These are phyloP conservation scores for Drosophila auraria DNA, from an alignment of 1,140 invertebrate species.

Conservation along the genomic window DNA sequence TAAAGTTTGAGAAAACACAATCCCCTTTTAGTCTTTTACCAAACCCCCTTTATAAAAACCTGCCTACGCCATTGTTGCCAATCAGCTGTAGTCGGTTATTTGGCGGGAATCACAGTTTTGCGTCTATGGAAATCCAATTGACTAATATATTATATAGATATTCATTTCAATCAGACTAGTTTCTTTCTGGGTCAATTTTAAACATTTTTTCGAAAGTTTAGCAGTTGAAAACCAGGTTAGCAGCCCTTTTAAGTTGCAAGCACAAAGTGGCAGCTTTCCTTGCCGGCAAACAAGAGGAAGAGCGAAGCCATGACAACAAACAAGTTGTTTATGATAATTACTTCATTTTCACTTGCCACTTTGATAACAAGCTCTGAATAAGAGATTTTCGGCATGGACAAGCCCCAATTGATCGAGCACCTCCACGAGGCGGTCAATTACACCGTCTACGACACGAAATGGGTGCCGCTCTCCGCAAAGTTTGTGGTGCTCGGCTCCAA, in stretches of 20 bases:
- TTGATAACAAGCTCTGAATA: constrained; percentile 7
- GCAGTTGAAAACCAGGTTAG: background rate
- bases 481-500: constrained; percentile 95
- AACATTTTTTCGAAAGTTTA: background rate
- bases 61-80: background rate
- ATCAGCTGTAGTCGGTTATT: background rate
- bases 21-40: too few species aligned
- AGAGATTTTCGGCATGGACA: constrained; percentile 86
- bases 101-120: background rate
- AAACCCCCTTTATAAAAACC: too few species aligned
- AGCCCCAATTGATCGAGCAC: constrained; percentile 96
- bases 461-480: constrained; percentile 97
- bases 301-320: constrained; percentile 58
- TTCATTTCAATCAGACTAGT: too few species aligned
- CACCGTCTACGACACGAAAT: constrained; percentile 96
- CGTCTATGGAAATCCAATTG: background rate
- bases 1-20: background rate
- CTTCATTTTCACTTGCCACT: constrained; percentile 23
- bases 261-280: background rate
- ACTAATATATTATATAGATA: background rate
- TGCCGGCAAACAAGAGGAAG: constrained; percentile 8
- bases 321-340: constrained; percentile 49
- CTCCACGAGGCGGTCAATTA: constrained; percentile 93
- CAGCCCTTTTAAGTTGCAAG: background rate
- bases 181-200: background rate